These are phyloP conservation scores for Heliconius melpomene DNA, from an alignment of 1,140 invertebrate genomes.

Conservation along the genomic window DNA sequence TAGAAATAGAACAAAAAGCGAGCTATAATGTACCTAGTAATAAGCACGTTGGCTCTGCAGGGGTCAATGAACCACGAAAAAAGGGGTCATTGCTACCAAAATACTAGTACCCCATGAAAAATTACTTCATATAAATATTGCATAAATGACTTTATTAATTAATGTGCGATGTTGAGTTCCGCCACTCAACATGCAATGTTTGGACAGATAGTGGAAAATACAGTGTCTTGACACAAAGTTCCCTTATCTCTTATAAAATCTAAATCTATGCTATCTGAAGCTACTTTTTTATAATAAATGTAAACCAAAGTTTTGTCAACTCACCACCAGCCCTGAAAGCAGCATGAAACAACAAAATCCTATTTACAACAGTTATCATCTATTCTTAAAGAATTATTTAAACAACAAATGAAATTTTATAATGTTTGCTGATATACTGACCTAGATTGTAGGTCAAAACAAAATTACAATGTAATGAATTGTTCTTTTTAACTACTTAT, in stretches of 20 bases:
- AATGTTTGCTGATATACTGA: constrained; percentile 6
- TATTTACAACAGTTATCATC: background rate
- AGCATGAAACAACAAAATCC: constrained; percentile 36
- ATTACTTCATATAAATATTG: constrained; percentile 25
- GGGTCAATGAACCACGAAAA: constrained; percentile 71
- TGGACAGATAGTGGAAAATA: no score
- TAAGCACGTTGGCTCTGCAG: constrained; percentile 64
- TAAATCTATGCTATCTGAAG: no score
- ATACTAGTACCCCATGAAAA: constrained; percentile 43
- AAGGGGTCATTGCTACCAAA: constrained; percentile 66
- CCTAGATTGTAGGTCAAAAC: background rate
- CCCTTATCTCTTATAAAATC: no score
- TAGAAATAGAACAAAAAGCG: constrained; percentile 40
- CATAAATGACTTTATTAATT: constrained; percentile 29
- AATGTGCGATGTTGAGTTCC: background rate
- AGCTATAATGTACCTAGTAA: constrained; percentile 42
- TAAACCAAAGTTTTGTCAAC: constrained; percentile 18
- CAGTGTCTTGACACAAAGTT: no score
- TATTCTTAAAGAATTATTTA: background rate
- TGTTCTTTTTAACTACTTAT: constrained; percentile 5
- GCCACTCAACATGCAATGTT: no score
- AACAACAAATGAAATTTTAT: constrained; percentile 3
- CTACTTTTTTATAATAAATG: background rate
- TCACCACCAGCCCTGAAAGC: constrained; percentile 33
- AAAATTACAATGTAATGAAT: background rate